Evolutionary conservation across 2,888 invertebrate species (phyloP).

Genomic region (Rhagonycha fulva): DNA sequence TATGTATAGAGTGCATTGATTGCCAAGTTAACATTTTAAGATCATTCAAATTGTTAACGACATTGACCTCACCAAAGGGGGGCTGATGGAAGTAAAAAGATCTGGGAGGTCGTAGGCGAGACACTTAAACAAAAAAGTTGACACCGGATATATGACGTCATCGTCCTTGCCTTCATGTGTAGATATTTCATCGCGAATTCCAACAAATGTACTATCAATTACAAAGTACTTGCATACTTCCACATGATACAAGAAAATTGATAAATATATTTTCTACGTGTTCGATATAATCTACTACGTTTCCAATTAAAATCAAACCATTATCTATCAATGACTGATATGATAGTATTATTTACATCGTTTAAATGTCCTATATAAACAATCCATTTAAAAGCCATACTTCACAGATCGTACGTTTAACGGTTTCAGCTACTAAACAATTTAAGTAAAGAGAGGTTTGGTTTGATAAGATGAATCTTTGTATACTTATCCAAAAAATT

Average conservation of each 20-base stretch:
- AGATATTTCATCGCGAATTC: constrained; percentile 23
- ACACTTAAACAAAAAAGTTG: constrained; percentile 38
- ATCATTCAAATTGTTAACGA: constrained; percentile 26
- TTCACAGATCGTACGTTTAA: constrained; percentile 12
- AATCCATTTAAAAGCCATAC: constrained; percentile 16
- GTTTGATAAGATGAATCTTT: constrained; percentile 16
- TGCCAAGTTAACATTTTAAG: constrained; percentile 8
- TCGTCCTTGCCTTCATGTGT: constrained; percentile 34
- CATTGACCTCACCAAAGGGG: constrained; percentile 30
- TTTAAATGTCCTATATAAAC: constrained; percentile 28
- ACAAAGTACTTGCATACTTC: neutral
- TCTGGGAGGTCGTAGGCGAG: constrained; percentile 32
- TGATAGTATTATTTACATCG: neutral
- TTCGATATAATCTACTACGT: neutral
- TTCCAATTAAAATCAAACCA: neutral
- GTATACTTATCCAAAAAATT: constrained; percentile 14
- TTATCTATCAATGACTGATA: neutral
- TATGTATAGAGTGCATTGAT: neutral
- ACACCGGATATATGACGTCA: constrained; percentile 43
- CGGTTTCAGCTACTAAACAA: constrained; percentile 4
- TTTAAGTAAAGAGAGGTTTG: constrained; percentile 26
- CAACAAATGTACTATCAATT: constrained; percentile 15
- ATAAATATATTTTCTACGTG: neutral
- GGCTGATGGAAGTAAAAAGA: constrained; percentile 31
- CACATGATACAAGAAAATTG: neutral